These are phyloP conservation scores for Euproctis similis DNA, from an alignment of 2,888 invertebrate species.

Conservation along the genomic window DNA sequence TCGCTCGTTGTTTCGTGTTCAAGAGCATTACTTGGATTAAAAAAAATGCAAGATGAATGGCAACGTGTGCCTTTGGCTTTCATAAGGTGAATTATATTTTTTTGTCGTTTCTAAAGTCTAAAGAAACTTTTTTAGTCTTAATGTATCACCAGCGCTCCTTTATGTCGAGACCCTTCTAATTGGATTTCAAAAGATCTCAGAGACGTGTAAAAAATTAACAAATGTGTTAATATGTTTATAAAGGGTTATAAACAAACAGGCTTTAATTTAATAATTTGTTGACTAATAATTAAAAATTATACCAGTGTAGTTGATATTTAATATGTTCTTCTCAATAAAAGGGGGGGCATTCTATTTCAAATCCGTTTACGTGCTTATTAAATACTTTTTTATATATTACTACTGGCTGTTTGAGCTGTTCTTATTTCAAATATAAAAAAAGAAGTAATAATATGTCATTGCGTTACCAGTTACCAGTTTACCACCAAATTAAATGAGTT, in stretches of 20 bases:
- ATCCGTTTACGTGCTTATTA: slow-evolving; percentile 52
- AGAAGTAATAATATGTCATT: slow-evolving; percentile 1
- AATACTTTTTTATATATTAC: slow-evolving; percentile 33
- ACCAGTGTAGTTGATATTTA: slow-evolving; percentile 42
- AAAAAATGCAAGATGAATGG: too few species aligned
- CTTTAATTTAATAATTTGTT: slow-evolving; percentile 39
- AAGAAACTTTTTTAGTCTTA: too few species aligned
- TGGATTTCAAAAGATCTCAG: slow-evolving; percentile 21
- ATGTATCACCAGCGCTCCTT: slow-evolving; percentile 13
- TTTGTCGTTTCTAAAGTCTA: too few species aligned
- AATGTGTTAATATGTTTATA: slow-evolving; percentile 56
- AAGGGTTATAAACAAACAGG: slow-evolving; percentile 30
- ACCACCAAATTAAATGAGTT: slow-evolving; percentile 9
- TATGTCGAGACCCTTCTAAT: slow-evolving; percentile 24
- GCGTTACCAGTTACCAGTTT: slow-evolving; percentile 4
- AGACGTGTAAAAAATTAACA: slow-evolving; percentile 38
- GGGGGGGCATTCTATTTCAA: slow-evolving; percentile 21
- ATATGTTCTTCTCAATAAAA: slow-evolving; percentile 27
- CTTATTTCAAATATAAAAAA: slow-evolving; percentile 7
- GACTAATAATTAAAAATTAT: slow-evolving; percentile 63
- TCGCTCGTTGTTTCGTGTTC: too few species aligned
- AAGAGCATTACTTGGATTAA: too few species aligned
- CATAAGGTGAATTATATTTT: too few species aligned
- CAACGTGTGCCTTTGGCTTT: too few species aligned
- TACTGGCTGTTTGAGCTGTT: slow-evolving; percentile 8